Evolutionary conservation across 53 echinoderm and acorn worm species (phyloP), one percentile per base, ranked within the genome.

Genomic region (Crossaster papposus): DNA sequence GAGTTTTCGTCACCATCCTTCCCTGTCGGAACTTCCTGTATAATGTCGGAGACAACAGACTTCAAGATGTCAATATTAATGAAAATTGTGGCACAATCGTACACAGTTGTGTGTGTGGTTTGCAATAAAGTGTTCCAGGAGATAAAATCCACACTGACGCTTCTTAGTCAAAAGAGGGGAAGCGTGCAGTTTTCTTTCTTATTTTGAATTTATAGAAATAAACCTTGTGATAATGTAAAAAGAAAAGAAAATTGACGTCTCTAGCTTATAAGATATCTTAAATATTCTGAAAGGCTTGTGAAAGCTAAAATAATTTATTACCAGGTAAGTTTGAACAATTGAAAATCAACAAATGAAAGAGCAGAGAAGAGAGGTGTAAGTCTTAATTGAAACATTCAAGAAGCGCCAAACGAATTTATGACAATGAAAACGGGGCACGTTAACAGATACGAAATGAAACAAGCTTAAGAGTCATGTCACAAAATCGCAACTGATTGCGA

Each of bases 1-100:
- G 75, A 76, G 52, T 92, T 88, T 64, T 92, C 89, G 77, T 88
- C 88, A 30, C 88, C 81, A 2, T 92, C 92, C 81, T 92, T 92
- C 13, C 92, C 92, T 74, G 74, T 88, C 65, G 92, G 92, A 17
- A 88, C 82, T 64, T 92, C 92, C 92, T 92, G 68, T 44, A 18
- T 58, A 58, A 51, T 62, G 36, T n/a, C 35, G 30, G 36, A 13
- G 37, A 52, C 36, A 51, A 90, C 18, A 26, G 64, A 65, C 22
- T 11, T 50, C 29, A 55, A 3, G 13, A 75, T 32, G 5, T 76
- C 23, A 37, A 11, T 23, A 20, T 23, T 17, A 62, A 62, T 79
- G 31, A 71, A 71, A 4, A 51, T 44, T 44, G 44, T 44, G 44
- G 44, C 2, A 44, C 44, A 44, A 5, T 44, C 44, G 44, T 44